Evolutionary conservation across 2,888 invertebrate genomes (phyloP), one percentile per base, ranked within the genome.

Genomic region (Cepaea hortensis): DNA sequence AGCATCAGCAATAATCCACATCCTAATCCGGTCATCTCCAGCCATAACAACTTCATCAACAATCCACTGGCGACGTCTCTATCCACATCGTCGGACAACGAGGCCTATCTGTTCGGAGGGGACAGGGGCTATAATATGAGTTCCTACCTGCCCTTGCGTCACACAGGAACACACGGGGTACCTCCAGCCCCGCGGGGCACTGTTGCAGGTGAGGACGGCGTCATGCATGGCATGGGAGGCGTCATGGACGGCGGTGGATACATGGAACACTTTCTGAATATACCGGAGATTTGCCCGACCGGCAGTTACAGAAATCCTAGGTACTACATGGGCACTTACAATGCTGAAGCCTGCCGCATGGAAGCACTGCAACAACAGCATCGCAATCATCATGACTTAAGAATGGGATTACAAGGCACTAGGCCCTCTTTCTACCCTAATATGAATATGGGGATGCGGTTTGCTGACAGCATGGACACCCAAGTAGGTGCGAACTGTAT

Each of bases 211-310:
- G 86, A 86, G 90, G 90, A 89, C 91, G 46, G n/a, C 80, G 84
- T 87, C 23, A 87, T 84, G 84, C 87, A 87, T 76, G 75, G 88
- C 82, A 72, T 87, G 86, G 61, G 84, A 72, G 84, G 87, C 73
- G 46, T 88, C n/a, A 88, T 87, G 86, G 87, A 87, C 70, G 82
- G 85, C 65, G 86, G 86, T 6, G 89, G 88, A 84, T 93, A 93
- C 88, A 93, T 93, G 93, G 93, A 93, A 88, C 93, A 93, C 89
- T 93, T 93, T 89, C 90, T 93, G 81, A 93, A 93, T 87, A 93
- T 93, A 88, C 93, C 93, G 35, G 92, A 93, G 87, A 93, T 93
- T 81, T 93, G 93, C 88, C 92, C 93, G 81, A 90, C 91, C 48
- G 91, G 91, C 72, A 89, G 91, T 89, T 93, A 92, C 88, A 88